Conservation (phyloP, 2,797 vertebrate genomes). For the Lepilemur septentrionalis region DNA sequence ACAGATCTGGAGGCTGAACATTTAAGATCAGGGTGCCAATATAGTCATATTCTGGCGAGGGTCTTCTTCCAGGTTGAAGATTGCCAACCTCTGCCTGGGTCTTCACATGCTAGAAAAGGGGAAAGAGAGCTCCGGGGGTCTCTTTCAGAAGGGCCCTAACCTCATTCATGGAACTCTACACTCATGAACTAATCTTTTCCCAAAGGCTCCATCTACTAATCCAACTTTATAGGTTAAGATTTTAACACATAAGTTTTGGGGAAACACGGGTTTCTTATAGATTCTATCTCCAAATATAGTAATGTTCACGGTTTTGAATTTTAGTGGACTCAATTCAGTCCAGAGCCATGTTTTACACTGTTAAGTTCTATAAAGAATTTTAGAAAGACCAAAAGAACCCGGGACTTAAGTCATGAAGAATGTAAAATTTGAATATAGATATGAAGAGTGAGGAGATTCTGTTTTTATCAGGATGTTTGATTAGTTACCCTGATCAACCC, state of each 20-base stretch:
- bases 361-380: background rate
- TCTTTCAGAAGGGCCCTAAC: background rate
- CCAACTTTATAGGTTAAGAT: background rate
- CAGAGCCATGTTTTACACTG: background rate
- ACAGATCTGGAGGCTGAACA: background rate
- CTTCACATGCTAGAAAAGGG: background rate
- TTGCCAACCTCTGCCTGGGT: background rate
- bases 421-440: background rate
- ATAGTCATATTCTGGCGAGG: background rate
- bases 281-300: background rate
- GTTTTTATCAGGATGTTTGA: background rate
- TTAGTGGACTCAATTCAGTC: background rate
- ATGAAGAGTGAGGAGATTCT: background rate
- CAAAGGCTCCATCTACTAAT: background rate
- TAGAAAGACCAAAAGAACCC: background rate
- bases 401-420: background rate
- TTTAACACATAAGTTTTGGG: background rate
- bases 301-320: background rate
- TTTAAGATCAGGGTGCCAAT: background rate
- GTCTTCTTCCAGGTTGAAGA: background rate
- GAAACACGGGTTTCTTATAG: background rate
- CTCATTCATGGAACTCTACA: background rate
- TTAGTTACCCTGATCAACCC: background rate
- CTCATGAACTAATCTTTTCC: background rate
- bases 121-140: fast-evolving